phyloP scores from a whole-genome alignment of 2,113 vertebrate genomes.

The Macheiramphus alcinus region DNA sequence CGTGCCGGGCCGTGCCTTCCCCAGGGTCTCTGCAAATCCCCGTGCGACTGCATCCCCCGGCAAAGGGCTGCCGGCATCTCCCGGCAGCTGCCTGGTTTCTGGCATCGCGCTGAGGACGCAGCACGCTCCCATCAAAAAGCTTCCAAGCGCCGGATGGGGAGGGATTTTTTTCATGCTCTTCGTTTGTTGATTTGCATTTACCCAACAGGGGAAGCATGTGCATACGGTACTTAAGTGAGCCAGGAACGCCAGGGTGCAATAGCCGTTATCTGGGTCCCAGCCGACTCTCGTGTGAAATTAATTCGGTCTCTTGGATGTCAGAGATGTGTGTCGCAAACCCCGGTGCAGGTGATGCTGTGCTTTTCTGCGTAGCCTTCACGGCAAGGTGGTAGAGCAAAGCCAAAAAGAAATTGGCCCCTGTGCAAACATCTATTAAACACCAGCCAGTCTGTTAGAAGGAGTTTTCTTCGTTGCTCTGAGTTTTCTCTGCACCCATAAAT shows the following conservation, averaged over 20 bases:
- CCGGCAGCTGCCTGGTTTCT: too few species aligned
- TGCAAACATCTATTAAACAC: accelerated
- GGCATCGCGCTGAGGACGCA: accelerated
- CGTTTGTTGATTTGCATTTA: not conserved
- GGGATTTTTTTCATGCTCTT: not conserved
- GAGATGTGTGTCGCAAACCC: not conserved
- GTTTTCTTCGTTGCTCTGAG: not conserved
- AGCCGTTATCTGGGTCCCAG: not conserved
- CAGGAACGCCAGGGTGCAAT: not conserved
- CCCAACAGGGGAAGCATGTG: not conserved
- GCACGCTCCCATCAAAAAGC: not conserved
- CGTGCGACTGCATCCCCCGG: accelerated
- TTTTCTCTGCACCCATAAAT: not conserved
- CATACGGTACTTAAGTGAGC: accelerated
- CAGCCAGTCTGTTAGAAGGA: not conserved
- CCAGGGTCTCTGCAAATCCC: not conserved
- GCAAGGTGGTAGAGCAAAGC: not conserved
- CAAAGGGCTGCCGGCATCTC: not conserved
- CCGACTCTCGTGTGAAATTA: accelerated
- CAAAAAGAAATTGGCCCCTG: accelerated
- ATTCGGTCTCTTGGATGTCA: accelerated
- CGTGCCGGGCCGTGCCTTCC: not conserved
- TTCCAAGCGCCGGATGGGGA: accelerated
- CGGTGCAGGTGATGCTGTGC: accelerated
- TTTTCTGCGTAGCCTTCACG: accelerated